phyloP scores from a whole-genome alignment of 2,888 invertebrate species.

The Sesamia inferens region DNA sequence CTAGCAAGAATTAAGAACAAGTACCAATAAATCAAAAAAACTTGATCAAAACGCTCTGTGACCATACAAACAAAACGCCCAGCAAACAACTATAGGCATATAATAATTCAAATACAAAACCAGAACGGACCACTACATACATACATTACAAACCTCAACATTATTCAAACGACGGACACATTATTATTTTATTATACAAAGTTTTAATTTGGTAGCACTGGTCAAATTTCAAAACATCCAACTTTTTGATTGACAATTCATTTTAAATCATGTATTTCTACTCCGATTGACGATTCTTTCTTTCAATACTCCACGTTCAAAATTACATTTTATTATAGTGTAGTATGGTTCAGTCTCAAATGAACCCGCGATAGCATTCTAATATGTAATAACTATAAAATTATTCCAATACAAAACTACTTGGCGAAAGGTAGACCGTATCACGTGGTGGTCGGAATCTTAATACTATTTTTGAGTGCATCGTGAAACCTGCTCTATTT shows the following conservation, averaged over 20 bases:
- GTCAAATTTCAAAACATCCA: conserved; percentile 60
- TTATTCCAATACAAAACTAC: conserved; percentile 88
- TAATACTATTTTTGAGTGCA: conserved; percentile 72
- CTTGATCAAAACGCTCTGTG: conserved; percentile 42
- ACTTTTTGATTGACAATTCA: conserved; percentile 66
- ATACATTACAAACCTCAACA: conserved; percentile 41
- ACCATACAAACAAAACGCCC: conserved; percentile 57
- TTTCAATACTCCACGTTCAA: conserved; percentile 11
- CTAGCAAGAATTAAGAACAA: conserved; percentile 17
- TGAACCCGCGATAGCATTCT: conserved; percentile 77
- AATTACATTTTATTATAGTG: conserved; percentile 38
- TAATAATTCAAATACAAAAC: conserved; percentile 47
- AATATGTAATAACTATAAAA: conserved; percentile 89
- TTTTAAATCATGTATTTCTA: conserved; percentile 57
- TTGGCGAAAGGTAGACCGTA: conserved; percentile 87
- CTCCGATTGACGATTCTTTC: conserved; percentile 53
- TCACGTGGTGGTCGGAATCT: conserved; percentile 85
- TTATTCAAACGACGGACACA: conserved; percentile 56
- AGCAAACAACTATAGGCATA: conserved; percentile 38
- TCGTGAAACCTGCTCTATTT: conserved; percentile 68
- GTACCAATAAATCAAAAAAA: conserved; percentile 45
- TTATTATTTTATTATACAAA: conserved; percentile 57
- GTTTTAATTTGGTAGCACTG: conserved; percentile 63
- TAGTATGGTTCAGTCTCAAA: conserved; percentile 62
- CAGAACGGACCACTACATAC: conserved; percentile 38